Percentiles rank a stretch among this genome's conserved stretches.
phyloP scores from a whole-genome alignment of 64 coral and sea anemone species.

The Montipora capricornis region DNA sequence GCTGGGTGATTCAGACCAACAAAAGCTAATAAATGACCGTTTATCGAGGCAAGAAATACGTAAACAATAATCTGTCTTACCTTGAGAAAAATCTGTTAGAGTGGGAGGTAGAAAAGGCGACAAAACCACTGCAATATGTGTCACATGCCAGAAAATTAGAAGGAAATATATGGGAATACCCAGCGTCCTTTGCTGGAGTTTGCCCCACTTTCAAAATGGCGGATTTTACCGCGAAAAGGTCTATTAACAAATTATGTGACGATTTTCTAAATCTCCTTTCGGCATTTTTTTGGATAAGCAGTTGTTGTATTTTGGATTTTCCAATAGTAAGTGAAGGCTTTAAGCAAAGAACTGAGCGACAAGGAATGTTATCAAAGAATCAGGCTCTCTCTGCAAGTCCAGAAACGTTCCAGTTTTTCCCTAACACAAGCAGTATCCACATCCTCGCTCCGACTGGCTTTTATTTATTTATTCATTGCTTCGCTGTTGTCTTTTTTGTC shows the following conservation, averaged over 20 bases:
- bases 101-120: background rate
- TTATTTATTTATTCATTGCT: no score
- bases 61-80: background rate
- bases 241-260: background rate
- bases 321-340: no score
- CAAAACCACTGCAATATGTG: slow-evolving; percentile 3
- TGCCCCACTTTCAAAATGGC: background rate
- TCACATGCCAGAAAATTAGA: slow-evolving; percentile 12
- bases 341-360: no score
- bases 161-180: slow-evolving; percentile 3
- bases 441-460: no score
- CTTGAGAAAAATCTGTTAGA: background rate
- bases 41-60: slow-evolving; percentile 11
- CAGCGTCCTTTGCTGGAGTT: background rate
- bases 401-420: no score
- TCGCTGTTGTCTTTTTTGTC: no score
- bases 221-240: slow-evolving; percentile 12
- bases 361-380: no score
- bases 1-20: slow-evolving; percentile 18
- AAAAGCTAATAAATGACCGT: slow-evolving; percentile 15
- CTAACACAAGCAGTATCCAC: no score
- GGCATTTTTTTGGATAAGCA: no score
- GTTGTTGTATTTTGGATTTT: no score
- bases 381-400: no score
- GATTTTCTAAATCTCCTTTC: no score